Conservation (phyloP, 2,113 vertebrate species). For the Anolis carolinensis region DNA sequence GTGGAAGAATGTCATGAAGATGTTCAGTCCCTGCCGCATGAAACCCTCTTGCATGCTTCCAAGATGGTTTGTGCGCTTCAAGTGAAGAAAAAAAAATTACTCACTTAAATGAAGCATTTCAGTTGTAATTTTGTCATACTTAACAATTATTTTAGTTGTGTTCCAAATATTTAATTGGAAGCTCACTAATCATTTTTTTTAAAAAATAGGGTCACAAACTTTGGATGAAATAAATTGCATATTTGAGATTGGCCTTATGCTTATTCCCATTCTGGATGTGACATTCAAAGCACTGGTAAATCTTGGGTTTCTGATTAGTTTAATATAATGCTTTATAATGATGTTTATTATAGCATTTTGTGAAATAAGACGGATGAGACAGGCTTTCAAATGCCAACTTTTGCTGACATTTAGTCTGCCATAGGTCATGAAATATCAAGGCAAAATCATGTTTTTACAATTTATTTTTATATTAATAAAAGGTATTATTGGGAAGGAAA, state of each 20-base stretch:
- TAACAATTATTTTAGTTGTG: neutral
- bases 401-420: constrained; percentile 70
- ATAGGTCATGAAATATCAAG: constrained; percentile 73
- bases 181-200: neutral
- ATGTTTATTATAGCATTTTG: constrained; percentile 70
- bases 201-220: neutral
- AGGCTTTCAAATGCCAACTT: constrained; percentile 65
- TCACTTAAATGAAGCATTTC: neutral
- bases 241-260: neutral
- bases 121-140: neutral
- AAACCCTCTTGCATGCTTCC: too few relatives aligned
- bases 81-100: neutral
- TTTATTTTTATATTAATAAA: constrained; percentile 62
- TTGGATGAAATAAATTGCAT: neutral
- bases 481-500: constrained; percentile 52
- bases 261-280: constrained; percentile 18
- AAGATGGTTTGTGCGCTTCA: neutral
- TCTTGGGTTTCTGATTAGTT: constrained; percentile 53
- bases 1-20: too few relatives aligned
- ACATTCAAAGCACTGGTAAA: constrained; percentile 38
- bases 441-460: constrained; percentile 53
- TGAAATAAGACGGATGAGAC: constrained; percentile 55
- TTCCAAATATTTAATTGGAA: neutral
- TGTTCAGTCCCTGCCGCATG: too few relatives aligned
- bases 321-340: constrained; percentile 66